Conservation (phyloP, 30 jellyfish, hydroid and myxozoan genomes). For the Hydra vulgaris region DNA sequence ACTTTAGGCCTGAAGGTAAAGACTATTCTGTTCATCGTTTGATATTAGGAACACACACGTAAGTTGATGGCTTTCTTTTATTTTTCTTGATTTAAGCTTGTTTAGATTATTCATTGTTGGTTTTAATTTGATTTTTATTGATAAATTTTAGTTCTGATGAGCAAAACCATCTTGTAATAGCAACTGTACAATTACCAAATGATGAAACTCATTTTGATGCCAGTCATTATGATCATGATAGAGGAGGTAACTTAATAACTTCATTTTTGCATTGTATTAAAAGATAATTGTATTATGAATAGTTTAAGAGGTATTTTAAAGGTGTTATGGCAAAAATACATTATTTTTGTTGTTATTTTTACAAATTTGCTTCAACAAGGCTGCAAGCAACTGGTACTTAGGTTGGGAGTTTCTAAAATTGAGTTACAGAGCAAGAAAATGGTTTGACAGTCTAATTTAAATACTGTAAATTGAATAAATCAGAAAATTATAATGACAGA, state of each 20-base stretch:
- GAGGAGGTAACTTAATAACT: constrained; percentile 50
- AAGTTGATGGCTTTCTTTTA: constrained; percentile 2
- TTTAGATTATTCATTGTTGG: too few relatives aligned
- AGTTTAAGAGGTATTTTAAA: not conserved
- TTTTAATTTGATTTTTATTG: too few relatives aligned
- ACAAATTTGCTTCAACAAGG: too few relatives aligned
- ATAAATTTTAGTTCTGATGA: constrained; percentile 99
- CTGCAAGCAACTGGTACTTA: too few relatives aligned
- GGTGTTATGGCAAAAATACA: too few relatives aligned
- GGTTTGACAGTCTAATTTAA: too few relatives aligned
- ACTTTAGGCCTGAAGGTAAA: constrained; percentile 85
- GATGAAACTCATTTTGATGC: constrained; percentile 94
- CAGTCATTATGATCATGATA: constrained; percentile 87
- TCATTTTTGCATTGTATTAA: not conserved
- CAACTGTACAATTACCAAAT: constrained; percentile 88
- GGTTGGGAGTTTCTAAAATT: too few relatives aligned
- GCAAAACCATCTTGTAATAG: constrained; percentile 85
- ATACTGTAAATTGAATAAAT: too few relatives aligned
- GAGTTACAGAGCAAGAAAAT: too few relatives aligned
- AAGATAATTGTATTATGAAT: not conserved
- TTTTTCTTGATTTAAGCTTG: not conserved
- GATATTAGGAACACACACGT: constrained; percentile 99
- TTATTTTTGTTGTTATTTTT: too few relatives aligned
- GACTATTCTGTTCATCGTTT: constrained; percentile 83
- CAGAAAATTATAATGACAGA: too few relatives aligned